phyloP scores from a whole-genome alignment of 2,113 vertebrate species.

The Gadus chalcogrammus region DNA sequence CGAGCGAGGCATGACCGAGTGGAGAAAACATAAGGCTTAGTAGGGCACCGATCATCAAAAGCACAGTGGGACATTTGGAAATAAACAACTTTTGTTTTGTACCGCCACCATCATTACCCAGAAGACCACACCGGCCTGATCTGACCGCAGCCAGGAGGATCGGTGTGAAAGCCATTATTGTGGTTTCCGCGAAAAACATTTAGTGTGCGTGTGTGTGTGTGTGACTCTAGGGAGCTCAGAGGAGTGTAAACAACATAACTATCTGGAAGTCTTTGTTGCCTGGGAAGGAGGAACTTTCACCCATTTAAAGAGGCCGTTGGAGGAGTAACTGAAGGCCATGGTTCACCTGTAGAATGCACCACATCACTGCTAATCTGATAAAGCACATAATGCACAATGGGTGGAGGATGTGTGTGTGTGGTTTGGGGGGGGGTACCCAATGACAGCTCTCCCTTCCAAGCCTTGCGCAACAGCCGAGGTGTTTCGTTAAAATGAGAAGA shows the following conservation, averaged over 20 bases:
- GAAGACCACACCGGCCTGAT: conserved; percentile 42
- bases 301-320: too few relatives aligned
- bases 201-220: too few relatives aligned
- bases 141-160: conserved; percentile 49
- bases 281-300: too few relatives aligned
- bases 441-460: conserved; percentile 10
- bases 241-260: too few relatives aligned
- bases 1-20: conserved; percentile 38
- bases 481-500: conserved; percentile 2
- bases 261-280: too few relatives aligned
- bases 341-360: too few relatives aligned
- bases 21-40: conserved; percentile 17
- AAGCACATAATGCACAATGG: too few relatives aligned
- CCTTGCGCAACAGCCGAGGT: conserved; percentile 9
- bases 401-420: too few relatives aligned
- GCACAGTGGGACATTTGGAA: conserved; percentile 34
- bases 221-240: too few relatives aligned
- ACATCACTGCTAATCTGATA: too few relatives aligned
- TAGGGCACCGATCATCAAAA: conserved; percentile 17
- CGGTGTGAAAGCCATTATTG: conserved; percentile 33
- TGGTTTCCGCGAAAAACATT: too few relatives aligned
- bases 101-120: conserved; percentile 12
- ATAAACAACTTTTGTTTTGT: conserved; percentile 46
- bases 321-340: too few relatives aligned
- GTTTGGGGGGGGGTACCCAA: not conserved